Percentiles rank a stretch among this genome's conserved stretches.
Evolutionary conservation across 1,140 invertebrate species (phyloP).

Genomic region (Callitettix versicolor): DNA sequence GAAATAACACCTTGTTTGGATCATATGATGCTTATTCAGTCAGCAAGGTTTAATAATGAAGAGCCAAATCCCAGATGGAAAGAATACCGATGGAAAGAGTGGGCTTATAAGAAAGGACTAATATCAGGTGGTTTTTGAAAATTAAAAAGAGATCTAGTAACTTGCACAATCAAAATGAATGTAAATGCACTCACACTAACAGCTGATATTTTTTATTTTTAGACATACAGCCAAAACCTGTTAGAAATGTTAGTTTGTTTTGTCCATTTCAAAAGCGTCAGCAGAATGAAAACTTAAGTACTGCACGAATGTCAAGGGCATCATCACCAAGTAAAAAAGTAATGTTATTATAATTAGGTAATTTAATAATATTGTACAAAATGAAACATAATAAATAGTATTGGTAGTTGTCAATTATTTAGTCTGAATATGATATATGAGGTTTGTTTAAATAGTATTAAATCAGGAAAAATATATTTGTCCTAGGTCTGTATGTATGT

Average conservation of each 20-base stretch:
- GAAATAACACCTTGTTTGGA: neutral
- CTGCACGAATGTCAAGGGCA: neutral
- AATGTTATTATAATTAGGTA: neutral
- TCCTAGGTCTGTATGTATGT: too few species aligned
- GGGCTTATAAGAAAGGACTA: slow-evolving; percentile 15
- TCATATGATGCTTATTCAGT: neutral
- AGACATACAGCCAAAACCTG: neutral
- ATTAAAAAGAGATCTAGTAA: neutral
- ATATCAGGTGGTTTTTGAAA: slow-evolving; percentile 5
- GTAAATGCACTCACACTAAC: neutral
- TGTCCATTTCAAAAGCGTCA: neutral
- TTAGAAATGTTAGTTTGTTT: neutral
- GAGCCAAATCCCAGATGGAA: slow-evolving; percentile 14
- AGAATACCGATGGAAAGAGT: slow-evolving; percentile 18
- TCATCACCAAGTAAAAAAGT: neutral
- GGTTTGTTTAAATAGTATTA: too few species aligned
- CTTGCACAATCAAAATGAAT: neutral
- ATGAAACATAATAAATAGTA: neutral
- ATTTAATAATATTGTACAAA: neutral
- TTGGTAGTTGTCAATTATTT: neutral
- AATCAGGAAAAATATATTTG: too few species aligned
- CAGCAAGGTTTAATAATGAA: neutral
- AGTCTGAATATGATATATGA: too few species aligned
- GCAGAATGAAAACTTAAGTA: neutral
- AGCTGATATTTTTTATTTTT: neutral